Evolutionary conservation across 1,140 invertebrate species (phyloP).

Genomic region (Amphibalanus amphitrite): DNA sequence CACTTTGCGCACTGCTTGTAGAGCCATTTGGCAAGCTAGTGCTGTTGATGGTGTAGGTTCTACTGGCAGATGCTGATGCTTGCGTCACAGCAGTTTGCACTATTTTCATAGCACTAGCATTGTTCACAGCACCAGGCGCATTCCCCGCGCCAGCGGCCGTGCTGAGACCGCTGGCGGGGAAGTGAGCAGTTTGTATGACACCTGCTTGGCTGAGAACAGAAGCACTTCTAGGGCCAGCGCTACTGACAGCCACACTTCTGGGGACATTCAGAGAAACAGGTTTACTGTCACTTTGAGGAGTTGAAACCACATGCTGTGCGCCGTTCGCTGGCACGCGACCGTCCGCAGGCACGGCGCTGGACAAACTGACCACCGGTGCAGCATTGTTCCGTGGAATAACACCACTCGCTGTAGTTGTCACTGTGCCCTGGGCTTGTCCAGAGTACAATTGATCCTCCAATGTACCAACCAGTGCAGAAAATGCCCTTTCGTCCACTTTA

Average conservation of each 20-base stretch:
- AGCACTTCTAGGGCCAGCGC: background rate
- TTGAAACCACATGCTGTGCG: background rate
- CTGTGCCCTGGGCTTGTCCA: background rate
- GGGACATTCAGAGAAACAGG: background rate
- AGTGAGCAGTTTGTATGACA: conserved; percentile 1
- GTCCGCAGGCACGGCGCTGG: background rate
- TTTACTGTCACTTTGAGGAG: background rate
- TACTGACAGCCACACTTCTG: background rate
- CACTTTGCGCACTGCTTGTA: background rate
- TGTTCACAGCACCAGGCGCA: background rate
- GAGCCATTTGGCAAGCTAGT: background rate
- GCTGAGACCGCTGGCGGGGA: background rate
- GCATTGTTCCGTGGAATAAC: background rate
- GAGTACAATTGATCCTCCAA: conserved; percentile 5
- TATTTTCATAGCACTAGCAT: conserved; percentile 1
- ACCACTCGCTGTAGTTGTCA: background rate
- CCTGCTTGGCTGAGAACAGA: background rate
- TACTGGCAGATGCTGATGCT: background rate
- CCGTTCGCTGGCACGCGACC: background rate
- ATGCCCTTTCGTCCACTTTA: conserved; percentile 1
- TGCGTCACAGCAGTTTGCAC: background rate
- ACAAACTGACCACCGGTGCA: background rate
- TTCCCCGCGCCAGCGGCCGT: background rate
- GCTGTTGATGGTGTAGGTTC: background rate
- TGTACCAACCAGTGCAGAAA: background rate